phyloP scores from a whole-genome alignment of 1,140 invertebrate species.

The Macrocentrus cingulum region DNA sequence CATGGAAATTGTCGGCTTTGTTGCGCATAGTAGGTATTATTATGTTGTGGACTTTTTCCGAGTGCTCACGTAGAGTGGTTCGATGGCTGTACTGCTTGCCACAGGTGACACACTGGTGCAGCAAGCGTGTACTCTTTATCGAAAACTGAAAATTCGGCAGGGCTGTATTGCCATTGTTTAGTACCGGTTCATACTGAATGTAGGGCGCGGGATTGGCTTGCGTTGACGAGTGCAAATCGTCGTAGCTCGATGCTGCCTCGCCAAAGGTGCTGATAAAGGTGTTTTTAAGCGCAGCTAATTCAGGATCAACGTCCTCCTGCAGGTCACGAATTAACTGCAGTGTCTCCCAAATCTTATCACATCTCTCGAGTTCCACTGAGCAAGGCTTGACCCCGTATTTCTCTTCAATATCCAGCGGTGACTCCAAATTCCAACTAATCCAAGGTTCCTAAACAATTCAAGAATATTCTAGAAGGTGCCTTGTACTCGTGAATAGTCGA shows the following conservation, averaged over 20 bases:
- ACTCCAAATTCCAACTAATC: no score
- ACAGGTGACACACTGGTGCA: constrained; percentile 45
- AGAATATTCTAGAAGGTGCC: background rate
- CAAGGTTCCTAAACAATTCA: background rate
- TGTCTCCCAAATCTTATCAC: constrained; percentile 26
- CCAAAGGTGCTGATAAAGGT: no score
- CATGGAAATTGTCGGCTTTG: background rate
- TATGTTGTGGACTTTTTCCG: constrained; percentile 40
- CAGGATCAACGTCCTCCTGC: constrained; percentile 12
- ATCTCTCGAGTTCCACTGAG: constrained; percentile 13
- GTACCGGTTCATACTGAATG: constrained; percentile 33
- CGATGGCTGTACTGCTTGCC: constrained; percentile 41
- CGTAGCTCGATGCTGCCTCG: constrained; percentile 3
- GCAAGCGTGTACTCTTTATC: constrained; percentile 36
- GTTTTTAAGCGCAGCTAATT: no score
- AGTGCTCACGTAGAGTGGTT: constrained; percentile 37
- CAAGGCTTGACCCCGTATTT: constrained; percentile 4
- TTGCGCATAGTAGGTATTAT: constrained; percentile 26
- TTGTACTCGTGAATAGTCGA: no score
- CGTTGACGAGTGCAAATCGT: constrained; percentile 5
- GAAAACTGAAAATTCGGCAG: constrained; percentile 44
- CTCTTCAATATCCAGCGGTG: constrained; percentile 1
- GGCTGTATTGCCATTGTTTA: constrained; percentile 33
- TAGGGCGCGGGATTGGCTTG: constrained; percentile 11
- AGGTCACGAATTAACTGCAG: constrained; percentile 18